A percentile compares a stretch with the other conserved stretches of the same genome.
These are phyloP conservation scores for Ennomos erosarius DNA, from an alignment of 2,888 invertebrate genomes.

Conservation along the genomic window DNA sequence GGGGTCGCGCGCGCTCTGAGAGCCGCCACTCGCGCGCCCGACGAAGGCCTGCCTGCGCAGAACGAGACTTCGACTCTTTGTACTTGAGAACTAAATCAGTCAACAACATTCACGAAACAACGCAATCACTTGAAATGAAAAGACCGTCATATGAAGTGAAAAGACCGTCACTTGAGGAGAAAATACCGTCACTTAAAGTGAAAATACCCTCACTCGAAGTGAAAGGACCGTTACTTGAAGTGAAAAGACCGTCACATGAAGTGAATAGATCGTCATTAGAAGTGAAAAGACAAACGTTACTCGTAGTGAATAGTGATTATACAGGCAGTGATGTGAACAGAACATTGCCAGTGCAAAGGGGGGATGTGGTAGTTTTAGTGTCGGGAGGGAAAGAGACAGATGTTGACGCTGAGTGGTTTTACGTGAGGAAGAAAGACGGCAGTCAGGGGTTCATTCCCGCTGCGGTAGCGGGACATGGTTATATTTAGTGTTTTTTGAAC, in stretches of 20 bases:
- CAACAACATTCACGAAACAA: conserved; percentile 59
- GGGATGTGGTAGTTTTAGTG: conserved; percentile 90
- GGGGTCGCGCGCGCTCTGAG: conserved; percentile 88
- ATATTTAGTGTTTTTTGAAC: conserved; percentile 78
- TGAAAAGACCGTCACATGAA: conserved; percentile 33
- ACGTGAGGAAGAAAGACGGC: conserved; percentile 89
- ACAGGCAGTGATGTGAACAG: conserved; percentile 83
- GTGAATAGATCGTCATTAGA: conserved; percentile 81
- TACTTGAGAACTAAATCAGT: conserved; percentile 86
- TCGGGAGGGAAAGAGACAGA: conserved; percentile 74
- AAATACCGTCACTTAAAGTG: conserved; percentile 2
- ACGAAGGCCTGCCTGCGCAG: conserved; percentile 83
- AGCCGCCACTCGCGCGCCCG: conserved; percentile 84
- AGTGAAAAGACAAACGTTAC: conserved; percentile 87
- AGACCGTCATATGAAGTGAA: neutral
- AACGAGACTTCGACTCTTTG: conserved; percentile 89
- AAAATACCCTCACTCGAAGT: conserved; percentile 43
- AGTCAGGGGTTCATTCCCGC: conserved; percentile 92
- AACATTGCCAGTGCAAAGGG: conserved; percentile 87
- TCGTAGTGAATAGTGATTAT: conserved; percentile 89
- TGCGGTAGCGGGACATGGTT: conserved; percentile 91
- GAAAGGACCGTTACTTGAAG: conserved; percentile 77
- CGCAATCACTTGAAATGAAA: conserved; percentile 6
- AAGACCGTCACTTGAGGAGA: conserved; percentile 7
- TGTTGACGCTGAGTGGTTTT: conserved; percentile 90